These are phyloP conservation scores for Falco columbarius DNA, from an alignment of 2,797 vertebrate species.

Conservation along the genomic window DNA sequence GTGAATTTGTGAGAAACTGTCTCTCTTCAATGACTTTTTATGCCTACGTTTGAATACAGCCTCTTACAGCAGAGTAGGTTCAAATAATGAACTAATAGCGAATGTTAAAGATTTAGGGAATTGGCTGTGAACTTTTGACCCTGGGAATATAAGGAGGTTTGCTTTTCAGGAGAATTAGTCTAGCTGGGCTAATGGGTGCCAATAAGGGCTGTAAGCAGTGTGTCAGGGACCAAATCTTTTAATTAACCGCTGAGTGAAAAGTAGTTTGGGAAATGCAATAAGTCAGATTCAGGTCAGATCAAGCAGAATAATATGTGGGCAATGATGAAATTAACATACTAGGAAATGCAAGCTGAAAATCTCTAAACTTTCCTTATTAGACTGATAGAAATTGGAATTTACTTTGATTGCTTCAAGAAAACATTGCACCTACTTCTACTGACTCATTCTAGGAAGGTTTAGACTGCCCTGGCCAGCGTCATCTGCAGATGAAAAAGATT, in stretches of 20 bases:
- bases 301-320: slow-evolving; percentile 75
- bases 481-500: neutral
- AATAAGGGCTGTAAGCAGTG: slow-evolving; percentile 62
- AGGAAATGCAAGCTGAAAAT: slow-evolving; percentile 67
- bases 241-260: slow-evolving; percentile 71
- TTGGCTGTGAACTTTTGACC: slow-evolving; percentile 68
- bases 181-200: slow-evolving; percentile 69
- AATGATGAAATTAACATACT: slow-evolving; percentile 71
- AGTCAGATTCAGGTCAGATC: slow-evolving; percentile 77
- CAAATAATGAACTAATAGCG: slow-evolving; percentile 70
- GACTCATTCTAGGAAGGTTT: neutral
- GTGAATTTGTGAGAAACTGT: slow-evolving; percentile 37
- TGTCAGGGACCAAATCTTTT: slow-evolving; percentile 74
- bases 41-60: slow-evolving; percentile 50
- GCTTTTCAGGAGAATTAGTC: slow-evolving; percentile 69
- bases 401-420: slow-evolving; percentile 19
- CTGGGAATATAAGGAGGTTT: slow-evolving; percentile 60
- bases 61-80: slow-evolving; percentile 50
- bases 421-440: neutral
- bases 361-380: slow-evolving; percentile 55
- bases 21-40: slow-evolving; percentile 37
- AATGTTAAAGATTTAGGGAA: slow-evolving; percentile 72
- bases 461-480: neutral
- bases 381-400: slow-evolving; percentile 44
- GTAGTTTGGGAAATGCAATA: slow-evolving; percentile 63